A percentile compares a stretch with the other conserved stretches of the same genome.
These are phyloP conservation scores for Eupithecia centaureata DNA, from an alignment of 2,888 invertebrate species.

Conservation along the genomic window DNA sequence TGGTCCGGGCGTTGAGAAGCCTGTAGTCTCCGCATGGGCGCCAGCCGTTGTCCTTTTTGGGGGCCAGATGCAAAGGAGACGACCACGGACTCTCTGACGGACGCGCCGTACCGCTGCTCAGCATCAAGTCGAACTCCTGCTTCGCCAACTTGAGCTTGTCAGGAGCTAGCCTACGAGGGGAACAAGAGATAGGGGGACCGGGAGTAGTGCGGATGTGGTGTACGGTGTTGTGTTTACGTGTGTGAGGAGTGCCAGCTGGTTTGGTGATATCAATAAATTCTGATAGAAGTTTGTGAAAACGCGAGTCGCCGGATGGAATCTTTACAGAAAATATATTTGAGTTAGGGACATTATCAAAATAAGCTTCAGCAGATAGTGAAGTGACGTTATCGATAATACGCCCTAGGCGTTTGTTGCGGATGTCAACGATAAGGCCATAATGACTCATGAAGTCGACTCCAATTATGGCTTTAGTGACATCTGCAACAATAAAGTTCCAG, in stretches of 20 bases:
- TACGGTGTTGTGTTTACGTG: too few species aligned
- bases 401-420: slow-evolving; percentile 23
- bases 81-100: too few species aligned
- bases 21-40: slow-evolving; percentile 37
- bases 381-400: slow-evolving; percentile 30
- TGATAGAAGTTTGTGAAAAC: slow-evolving; percentile 23
- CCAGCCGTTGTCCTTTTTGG: slow-evolving; percentile 46
- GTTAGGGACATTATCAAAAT: slow-evolving; percentile 8
- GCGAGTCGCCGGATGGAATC: slow-evolving; percentile 23
- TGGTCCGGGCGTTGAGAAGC: too few species aligned
- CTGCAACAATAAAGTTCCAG: too few species aligned
- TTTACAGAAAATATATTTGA: slow-evolving; percentile 32
- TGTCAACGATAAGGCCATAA: slow-evolving; percentile 30
- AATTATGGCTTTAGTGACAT: too few species aligned
- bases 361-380: slow-evolving; percentile 16
- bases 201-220: too few species aligned
- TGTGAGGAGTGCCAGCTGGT: too few species aligned
- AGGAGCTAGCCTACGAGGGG: too few species aligned
- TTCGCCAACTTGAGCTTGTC: too few species aligned
- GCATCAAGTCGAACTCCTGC: too few species aligned
- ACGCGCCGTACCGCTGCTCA: too few species aligned
- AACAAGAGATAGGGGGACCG: too few species aligned
- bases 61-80: slow-evolving; percentile 53
- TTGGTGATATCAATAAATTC: slow-evolving; percentile 37
- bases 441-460: slow-evolving; percentile 44